phyloP scores from a whole-genome alignment of 2,888 invertebrate genomes.

The Athalia rosae region DNA sequence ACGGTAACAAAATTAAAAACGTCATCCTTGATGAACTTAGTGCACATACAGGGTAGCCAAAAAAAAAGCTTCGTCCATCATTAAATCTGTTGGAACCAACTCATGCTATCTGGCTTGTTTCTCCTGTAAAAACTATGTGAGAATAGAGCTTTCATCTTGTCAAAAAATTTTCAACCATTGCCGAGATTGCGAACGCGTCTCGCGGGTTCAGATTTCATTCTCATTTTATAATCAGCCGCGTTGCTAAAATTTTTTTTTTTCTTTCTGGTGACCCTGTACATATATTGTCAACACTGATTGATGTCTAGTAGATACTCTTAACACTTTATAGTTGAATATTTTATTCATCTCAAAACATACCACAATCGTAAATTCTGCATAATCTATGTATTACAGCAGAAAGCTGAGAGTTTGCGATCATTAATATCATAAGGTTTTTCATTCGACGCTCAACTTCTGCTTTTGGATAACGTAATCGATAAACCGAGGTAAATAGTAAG shows the following conservation, averaged over 20 bases:
- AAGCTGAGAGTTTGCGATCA: not conserved
- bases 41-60: no score
- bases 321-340: constrained; percentile 3
- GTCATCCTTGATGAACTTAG: no score
- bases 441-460: constrained; percentile 2
- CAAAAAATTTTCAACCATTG: no score
- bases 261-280: constrained; percentile 19
- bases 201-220: not conserved
- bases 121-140: no score
- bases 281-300: constrained; percentile 49
- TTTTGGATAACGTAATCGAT: not conserved
- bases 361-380: not conserved
- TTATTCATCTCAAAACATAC: not conserved
- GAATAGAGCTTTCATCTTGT: no score
- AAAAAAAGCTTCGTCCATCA: no score
- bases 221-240: not conserved
- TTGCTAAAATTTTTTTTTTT: not conserved
- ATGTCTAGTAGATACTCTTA: constrained; percentile 32
- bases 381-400: not conserved
- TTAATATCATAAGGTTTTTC: not conserved
- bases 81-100: no score
- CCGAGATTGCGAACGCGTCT: not conserved
- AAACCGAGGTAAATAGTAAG: constrained; percentile 46
- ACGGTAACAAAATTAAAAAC: no score
- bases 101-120: no score